These are phyloP conservation scores for Bambusicola thoracicus DNA, from an alignment of 2,113 vertebrate species.

Conservation along the genomic window DNA sequence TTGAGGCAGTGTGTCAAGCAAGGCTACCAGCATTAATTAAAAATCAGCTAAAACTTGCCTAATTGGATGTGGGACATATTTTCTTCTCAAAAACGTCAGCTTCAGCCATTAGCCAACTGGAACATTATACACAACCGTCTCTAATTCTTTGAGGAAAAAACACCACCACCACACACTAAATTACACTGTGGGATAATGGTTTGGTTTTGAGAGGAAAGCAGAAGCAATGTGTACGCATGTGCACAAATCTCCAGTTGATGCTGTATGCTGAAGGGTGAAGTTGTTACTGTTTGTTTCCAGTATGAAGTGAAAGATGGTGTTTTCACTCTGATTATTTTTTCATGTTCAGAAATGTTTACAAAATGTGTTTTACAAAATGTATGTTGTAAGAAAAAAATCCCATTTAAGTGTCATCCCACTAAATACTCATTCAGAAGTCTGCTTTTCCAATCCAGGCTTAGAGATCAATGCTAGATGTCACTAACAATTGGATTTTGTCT, in stretches of 20 bases:
- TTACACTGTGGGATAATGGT: not conserved
- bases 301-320: not conserved
- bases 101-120: not conserved
- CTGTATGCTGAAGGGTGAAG: not conserved
- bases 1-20: not conserved
- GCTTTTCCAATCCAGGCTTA: not conserved
- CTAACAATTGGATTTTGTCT: not conserved
- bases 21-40: not conserved
- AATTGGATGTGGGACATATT: not conserved
- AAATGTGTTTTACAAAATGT: not conserved
- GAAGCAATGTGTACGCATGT: rapidly evolving
- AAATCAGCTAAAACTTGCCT: not conserved
- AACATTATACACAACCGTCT: not conserved
- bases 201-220: not conserved
- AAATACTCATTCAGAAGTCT: not conserved
- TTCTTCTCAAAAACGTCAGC: not conserved
- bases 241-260: not conserved
- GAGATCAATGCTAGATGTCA: not conserved
- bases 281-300: not conserved
- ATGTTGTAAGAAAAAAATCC: not conserved
- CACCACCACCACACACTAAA: not conserved
- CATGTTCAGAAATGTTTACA: not conserved
- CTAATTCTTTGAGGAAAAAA: not conserved
- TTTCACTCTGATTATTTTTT: not conserved
- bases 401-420: not conserved